Base-by-base conservation (phyloP, 2,113 vertebrate species). In the Albula glossodonta region DNA sequence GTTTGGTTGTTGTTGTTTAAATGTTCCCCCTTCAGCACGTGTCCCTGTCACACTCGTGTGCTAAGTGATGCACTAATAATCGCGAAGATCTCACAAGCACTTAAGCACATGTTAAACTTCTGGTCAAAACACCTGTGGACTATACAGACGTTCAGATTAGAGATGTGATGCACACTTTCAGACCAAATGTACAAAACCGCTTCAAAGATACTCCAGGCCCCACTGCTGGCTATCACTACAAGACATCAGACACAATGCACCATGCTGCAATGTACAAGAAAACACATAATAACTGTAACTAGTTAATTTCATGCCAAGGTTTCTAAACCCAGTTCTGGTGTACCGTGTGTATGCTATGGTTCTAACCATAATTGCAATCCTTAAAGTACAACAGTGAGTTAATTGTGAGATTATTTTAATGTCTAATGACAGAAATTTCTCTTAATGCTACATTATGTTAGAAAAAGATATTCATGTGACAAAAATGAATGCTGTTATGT, bases 1-100 rank as follows among this genome's bases (percentile, higher is more conserved):
- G 52, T 82, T 41, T 41, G 70, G 51, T 19, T 60, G 48, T 86
- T 84, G 84, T 80, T 80, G 86, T 87, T 78, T 25, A 78, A 78
- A 11, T 77, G 48, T 25, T 49, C 12, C 82, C 66, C 49, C 53
- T 87, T n/a, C 57, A 51, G 79, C 60, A 50, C n/a, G 79, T 81
- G 84, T 86, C 57, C 12, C 60, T 17, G 57, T 82, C 78, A 78
- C 31, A 79, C 78, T 79, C 5, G 78, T 15, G 13, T 4, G 9
- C 5, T 4, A 79, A 50, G 41, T 48, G 77, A 79, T 17, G 15
- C 70, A 10, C 70, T 74, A 74, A 74, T 31, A 74, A 9, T 10
- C 5, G 70, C n/a, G 10, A 31, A 8, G n/a, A 74, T 31, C 70
- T 74, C n/a, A 31, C 70, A 74, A 74, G 70, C n/a, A 31, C 70